Conservation (phyloP, 1,140 invertebrate genomes). For the Macrocentrus cingulum region DNA sequence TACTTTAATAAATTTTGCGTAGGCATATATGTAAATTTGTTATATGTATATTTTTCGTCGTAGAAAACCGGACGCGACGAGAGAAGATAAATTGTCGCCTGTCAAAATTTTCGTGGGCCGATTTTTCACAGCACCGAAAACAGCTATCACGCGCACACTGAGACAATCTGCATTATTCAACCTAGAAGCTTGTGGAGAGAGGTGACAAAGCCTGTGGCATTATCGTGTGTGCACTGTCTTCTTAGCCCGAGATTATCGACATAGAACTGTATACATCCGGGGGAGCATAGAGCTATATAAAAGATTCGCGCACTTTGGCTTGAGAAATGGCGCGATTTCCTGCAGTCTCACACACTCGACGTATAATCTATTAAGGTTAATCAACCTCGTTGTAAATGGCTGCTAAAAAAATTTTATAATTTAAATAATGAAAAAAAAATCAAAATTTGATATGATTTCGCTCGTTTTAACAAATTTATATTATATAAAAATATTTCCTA, state of each 20-base stretch:
- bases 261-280: conserved; percentile 7
- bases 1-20: too few relatives aligned
- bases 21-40: too few relatives aligned
- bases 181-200: conserved; percentile 36
- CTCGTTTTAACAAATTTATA: too few relatives aligned
- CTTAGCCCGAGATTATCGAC: conserved; percentile 1
- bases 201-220: neutral
- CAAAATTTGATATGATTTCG: too few relatives aligned
- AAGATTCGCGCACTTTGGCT: conserved; percentile 5
- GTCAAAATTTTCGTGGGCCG: conserved; percentile 50
- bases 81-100: conserved; percentile 46
- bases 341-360: conserved; percentile 37
- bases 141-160: conserved; percentile 27
- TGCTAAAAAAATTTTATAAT: conserved; percentile 7
- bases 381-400: conserved; percentile 34
- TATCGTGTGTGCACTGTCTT: conserved; percentile 14
- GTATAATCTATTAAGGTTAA: conserved; percentile 37
- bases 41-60: too few relatives aligned
- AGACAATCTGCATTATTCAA: conserved; percentile 48
- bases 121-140: conserved; percentile 49
- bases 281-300: conserved; percentile 21
- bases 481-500: too few relatives aligned
- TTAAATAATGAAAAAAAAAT: neutral
- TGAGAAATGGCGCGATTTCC: conserved; percentile 41
- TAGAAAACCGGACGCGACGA: too few relatives aligned